Evolutionary conservation across 2,888 invertebrate genomes (phyloP), one percentile per base, ranked within the genome.

Genomic region (Ischnura elegans): DNA sequence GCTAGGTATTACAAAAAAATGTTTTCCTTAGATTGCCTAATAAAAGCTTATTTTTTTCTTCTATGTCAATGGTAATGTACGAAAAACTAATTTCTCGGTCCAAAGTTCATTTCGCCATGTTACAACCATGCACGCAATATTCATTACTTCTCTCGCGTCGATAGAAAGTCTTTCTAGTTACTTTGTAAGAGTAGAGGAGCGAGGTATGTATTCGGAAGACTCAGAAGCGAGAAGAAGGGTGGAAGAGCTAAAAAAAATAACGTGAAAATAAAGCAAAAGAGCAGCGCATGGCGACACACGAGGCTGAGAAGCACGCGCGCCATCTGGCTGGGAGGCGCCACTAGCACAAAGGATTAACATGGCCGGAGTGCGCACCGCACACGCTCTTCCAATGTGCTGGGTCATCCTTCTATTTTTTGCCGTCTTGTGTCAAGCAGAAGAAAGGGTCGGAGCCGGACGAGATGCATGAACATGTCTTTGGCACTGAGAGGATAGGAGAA

Each of bases 291-390:
- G 90, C 51, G 90, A 90, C 90, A 61, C 66, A 21, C 55, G 86
- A 43, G 55, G 43, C 42, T 36, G 90, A 90, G 43, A 61, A 66
- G 61, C 43, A 66, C 90, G 90, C 61, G 90, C 61, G 90, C 43
- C 19, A 29, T 10, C 76, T 76, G 25, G 76, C 76, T 61, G 3
- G 25, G 19, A 16, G 61, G 25, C 61, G 25, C 61, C 61, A 61
- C 25, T 25, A 21, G 10, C 36, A 36, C 36, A 45, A 86, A 90
- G 61, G 90, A 90, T 90, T 90, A 90, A 61, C 90, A 51, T 90
- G 55, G 90, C 61, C 43, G n/a, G 61, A n/a, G 61, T 66, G 61
- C 61, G 61, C 90, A 61, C 90, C 21, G n/a, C 42, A 19, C 47
- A 47, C 21, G 29, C 36, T 47, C 36, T 4, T 25, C 36, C 55